Percentiles rank a stretch among this genome's conserved stretches.
These are phyloP conservation scores for Apolygus lucorum DNA, from an alignment of 1,140 invertebrate species.

Conservation along the genomic window DNA sequence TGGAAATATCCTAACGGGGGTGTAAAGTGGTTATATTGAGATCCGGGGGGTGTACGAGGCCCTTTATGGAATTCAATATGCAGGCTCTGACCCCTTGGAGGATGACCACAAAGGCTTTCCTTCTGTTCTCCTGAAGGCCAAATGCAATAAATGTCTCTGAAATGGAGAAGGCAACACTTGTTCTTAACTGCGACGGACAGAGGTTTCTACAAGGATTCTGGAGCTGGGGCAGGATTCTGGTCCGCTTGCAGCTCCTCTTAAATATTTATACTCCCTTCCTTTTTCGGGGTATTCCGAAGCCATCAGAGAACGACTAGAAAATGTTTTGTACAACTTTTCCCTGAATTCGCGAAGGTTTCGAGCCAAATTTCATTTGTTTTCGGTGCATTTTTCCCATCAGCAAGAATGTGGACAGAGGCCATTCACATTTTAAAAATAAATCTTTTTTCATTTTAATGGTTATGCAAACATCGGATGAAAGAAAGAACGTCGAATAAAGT, in stretches of 20 bases:
- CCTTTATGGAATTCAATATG: not conserved
- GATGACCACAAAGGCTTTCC: not conserved
- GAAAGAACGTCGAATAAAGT: no score
- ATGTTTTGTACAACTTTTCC: no score
- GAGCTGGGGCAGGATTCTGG: not conserved
- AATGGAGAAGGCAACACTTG: not conserved
- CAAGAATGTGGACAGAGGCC: no score
- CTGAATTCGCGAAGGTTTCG: no score
- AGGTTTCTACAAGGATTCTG: not conserved
- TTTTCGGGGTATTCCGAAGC: no score
- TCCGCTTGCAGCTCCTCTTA: not conserved
- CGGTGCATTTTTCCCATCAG: no score
- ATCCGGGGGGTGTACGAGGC: not conserved
- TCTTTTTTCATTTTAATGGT: no score
- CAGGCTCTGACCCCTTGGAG: not conserved
- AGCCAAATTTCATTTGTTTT: no score
- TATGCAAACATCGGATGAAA: no score
- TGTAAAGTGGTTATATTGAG: not conserved
- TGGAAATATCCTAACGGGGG: no score
- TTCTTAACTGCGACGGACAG: not conserved
- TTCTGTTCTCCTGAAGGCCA: not conserved
- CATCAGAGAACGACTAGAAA: no score
- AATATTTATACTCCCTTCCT: not conserved
- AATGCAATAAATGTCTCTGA: not conserved
- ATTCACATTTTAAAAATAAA: no score